Evolutionary conservation across 2,888 invertebrate genomes (phyloP).

Genomic region (Campoletis raptor): DNA sequence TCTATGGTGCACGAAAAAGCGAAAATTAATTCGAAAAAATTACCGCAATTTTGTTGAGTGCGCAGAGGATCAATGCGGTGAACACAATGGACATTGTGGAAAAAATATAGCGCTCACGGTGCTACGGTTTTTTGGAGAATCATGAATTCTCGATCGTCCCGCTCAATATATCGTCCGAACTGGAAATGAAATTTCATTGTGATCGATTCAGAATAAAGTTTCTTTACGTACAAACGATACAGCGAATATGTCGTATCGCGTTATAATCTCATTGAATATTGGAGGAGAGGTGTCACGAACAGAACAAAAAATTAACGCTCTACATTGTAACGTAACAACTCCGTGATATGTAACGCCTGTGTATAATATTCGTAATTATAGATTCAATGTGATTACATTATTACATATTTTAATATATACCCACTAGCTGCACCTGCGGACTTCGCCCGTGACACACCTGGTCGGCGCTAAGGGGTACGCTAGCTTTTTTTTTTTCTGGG

Average conservation of each 20-base stretch:
- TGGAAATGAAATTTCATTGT: slow-evolving; percentile 1
- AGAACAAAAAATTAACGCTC: neutral
- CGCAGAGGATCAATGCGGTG: slow-evolving; percentile 26
- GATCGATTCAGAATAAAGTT: slow-evolving; percentile 19
- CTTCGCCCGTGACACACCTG: no score
- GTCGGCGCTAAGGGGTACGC: no score
- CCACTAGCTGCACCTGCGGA: no score
- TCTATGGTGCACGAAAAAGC: neutral
- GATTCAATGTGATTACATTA: no score
- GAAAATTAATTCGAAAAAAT: neutral
- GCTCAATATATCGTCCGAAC: slow-evolving; percentile 35
- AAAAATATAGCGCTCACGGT: neutral
- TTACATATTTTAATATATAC: no score
- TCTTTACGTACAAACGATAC: neutral
- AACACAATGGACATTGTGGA: slow-evolving; percentile 33
- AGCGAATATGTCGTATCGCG: slow-evolving; percentile 1
- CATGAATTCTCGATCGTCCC: slow-evolving; percentile 9
- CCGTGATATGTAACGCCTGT: no score
- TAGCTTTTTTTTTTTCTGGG: no score
- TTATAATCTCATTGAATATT: slow-evolving; percentile 22
- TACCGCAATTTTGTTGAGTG: slow-evolving; percentile 39
- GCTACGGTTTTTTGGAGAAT: slow-evolving; percentile 1
- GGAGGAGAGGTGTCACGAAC: slow-evolving; percentile 31
- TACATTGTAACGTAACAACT: no score
- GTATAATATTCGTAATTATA: no score